Percentiles rank a stretch among this genome's conserved stretches.
phyloP scores from a whole-genome alignment of 2,113 vertebrate species.

The Glaucidium brasilianum region DNA sequence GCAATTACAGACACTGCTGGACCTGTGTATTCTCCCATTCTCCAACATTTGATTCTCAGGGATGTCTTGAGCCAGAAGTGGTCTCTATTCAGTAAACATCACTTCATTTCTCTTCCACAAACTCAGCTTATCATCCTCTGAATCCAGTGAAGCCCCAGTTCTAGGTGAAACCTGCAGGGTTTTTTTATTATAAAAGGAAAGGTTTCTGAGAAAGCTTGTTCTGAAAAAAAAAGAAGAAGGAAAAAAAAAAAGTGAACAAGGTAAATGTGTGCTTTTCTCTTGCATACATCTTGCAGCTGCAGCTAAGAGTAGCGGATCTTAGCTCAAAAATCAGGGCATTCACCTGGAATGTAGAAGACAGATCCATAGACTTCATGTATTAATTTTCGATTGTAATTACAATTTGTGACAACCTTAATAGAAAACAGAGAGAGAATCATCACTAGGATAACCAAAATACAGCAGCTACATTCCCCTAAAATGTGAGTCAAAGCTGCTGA shows the following conservation, averaged over 20 bases:
- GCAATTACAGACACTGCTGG: not conserved
- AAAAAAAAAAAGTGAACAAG: not conserved
- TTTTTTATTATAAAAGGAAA: not conserved
- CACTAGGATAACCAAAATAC: not conserved
- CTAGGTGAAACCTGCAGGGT: not conserved
- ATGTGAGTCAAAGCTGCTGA: not conserved
- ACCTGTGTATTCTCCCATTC: rapidly evolving
- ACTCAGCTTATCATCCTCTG: not conserved
- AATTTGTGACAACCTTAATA: not conserved
- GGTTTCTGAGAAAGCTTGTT: not conserved
- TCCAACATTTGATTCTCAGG: not conserved
- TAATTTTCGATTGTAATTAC: not conserved
- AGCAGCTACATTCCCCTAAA: not conserved
- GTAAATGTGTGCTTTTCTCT: not conserved
- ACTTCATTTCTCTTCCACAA: not conserved
- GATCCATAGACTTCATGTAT: not conserved
- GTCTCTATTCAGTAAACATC: not conserved
- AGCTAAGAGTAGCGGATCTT: not conserved
- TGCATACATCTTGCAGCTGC: not conserved
- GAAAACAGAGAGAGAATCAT: not conserved
- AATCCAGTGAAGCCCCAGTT: not conserved
- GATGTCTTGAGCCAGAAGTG: not conserved
- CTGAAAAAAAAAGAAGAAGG: not conserved
- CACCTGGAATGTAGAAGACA: not conserved
- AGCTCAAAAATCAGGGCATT: not conserved